Percentiles rank a stretch among this genome's conserved stretches.
Evolutionary conservation across 2,888 invertebrate species (phyloP).

Genomic region (Cephus pulcher): DNA sequence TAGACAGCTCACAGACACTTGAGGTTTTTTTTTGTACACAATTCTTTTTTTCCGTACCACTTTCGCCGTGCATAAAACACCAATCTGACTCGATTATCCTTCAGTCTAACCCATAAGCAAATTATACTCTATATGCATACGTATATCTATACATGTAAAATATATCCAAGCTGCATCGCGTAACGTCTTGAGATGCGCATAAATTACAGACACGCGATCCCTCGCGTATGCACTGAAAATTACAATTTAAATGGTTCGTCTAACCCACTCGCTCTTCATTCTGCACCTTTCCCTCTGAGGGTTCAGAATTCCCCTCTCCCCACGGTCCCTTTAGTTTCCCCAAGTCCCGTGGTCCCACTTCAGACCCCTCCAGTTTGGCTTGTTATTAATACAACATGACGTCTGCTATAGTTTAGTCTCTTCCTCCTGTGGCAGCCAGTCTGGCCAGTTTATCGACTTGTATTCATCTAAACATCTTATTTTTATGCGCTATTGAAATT

Average conservation of each 20-base stretch:
- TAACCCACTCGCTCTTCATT: not conserved
- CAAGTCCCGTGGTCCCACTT: not conserved
- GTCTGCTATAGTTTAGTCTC: not conserved
- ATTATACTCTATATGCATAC: not conserved
- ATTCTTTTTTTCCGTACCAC: not conserved
- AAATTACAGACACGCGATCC: conserved; percentile 62
- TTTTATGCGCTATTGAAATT: conserved; percentile 63
- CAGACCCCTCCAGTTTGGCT: not conserved
- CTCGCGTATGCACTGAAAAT: conserved; percentile 54
- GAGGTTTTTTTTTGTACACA: not conserved
- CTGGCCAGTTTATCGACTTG: conserved; percentile 53
- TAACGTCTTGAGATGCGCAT: conserved; percentile 61
- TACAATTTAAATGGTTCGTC: conserved; percentile 59
- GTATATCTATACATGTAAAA: not conserved
- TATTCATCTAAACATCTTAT: conserved; percentile 64
- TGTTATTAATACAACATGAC: not conserved
- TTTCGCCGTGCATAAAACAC: not conserved
- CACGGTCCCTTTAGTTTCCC: conserved; percentile 26
- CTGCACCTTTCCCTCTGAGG: not conserved
- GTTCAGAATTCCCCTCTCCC: conserved; percentile 27
- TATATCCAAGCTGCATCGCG: conserved; percentile 26
- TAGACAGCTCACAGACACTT: not conserved
- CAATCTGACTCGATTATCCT: not conserved
- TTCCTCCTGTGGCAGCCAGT: conserved; percentile 23
- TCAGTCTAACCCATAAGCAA: not conserved